Evolutionary conservation across 2,888 invertebrate genomes (phyloP), one percentile per base, ranked within the genome.

Genomic region (Diarsia rubi): DNA sequence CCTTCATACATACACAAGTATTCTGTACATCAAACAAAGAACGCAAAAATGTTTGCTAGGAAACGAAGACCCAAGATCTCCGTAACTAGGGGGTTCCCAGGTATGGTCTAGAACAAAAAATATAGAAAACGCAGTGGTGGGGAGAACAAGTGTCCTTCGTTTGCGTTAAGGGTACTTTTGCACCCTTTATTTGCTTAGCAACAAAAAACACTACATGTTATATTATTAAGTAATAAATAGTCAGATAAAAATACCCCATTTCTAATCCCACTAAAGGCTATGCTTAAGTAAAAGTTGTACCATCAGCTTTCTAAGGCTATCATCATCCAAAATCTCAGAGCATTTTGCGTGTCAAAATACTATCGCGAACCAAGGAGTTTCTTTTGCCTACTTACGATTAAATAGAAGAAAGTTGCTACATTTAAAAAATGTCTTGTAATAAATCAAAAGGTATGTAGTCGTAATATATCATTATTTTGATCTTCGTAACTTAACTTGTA

Each of bases 271-370:
- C 16, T 24, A 11, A 19, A 21, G 9, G 9, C 57, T 47, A 84
- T 57, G 65, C 27, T 47, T 45, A 24, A 67, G 76, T 81, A 76
- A 81, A 75, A 84, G 84, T 84, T 27, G 42, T 24, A 57, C 42
- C 47, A 69, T 67, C 49, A 67, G 76, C 81, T 82, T 82, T 82
- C 85, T 82, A 80, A 47, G 54, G 19, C 57, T 82, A 82, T 84
- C 81, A 11, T 63, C 59, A 8, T 65, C 60, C 49, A 73, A 84
- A 75, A 82, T 82, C 81, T 84, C 57, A 1, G 27, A 49, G 16
- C 59, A 73, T 82, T 79, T 82, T 54, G 81, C 84, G 84, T 82
- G 84, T 76, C 76, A 52, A 76, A 81, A 75, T 81, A 62, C 63
- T 54, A 68, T 70, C 62, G 54, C 49, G n/a, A 57, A 75, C 66